Percentiles rank a stretch among this genome's conserved stretches.
Conservation (phyloP, 2,888 invertebrate species). For the Meganola albula region DNA sequence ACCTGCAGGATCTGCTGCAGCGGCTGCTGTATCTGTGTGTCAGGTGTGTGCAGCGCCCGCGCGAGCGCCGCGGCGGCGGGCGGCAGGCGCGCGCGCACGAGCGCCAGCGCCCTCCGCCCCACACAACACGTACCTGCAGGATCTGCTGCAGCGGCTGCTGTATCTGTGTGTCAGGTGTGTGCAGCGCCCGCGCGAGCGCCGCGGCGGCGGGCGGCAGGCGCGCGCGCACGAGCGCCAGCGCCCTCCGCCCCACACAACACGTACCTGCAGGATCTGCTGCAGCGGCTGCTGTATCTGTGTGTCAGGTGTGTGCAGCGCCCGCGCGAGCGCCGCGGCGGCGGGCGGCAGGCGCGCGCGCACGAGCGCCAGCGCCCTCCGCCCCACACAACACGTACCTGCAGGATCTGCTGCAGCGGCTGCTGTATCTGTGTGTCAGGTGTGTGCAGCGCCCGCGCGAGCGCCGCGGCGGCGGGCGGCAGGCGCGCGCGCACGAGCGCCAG, state of each 20-base stretch:
- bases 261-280: constrained; percentile 54
- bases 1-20: constrained; percentile 53
- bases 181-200: constrained; percentile 41
- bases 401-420: constrained; percentile 46
- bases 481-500: constrained; percentile 51
- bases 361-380: constrained; percentile 56
- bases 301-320: constrained; percentile 42
- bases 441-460: constrained; percentile 43
- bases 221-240: constrained; percentile 53
- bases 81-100: constrained; percentile 46
- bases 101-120: constrained; percentile 53
- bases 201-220: constrained; percentile 39
- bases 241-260: constrained; percentile 59
- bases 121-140: constrained; percentile 62
- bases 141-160: constrained; percentile 47
- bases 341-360: constrained; percentile 42
- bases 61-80: constrained; percentile 39
- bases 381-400: constrained; percentile 62
- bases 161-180: constrained; percentile 37
- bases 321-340: constrained; percentile 39
- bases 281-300: constrained; percentile 42
- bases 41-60: constrained; percentile 38
- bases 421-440: constrained; percentile 35
- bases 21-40: constrained; percentile 40
- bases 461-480: constrained; percentile 39